Evolutionary conservation across 30 jellyfish, hydroid and myxozoan species (phyloP).

Genomic region (Turritopsis dohrnii): DNA sequence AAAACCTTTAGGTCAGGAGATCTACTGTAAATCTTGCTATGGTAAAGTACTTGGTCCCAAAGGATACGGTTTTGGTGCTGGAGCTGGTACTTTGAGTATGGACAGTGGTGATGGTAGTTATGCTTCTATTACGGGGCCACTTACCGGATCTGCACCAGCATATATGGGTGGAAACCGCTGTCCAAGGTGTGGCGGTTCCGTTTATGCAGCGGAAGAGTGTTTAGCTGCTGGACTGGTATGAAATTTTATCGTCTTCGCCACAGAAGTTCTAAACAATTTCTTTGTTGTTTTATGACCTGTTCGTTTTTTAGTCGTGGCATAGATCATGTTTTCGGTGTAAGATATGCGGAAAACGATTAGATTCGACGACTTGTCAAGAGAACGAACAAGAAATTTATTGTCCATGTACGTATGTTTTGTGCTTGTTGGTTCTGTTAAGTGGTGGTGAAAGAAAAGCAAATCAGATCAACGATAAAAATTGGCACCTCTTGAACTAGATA

Average conservation of each 20-base stretch:
- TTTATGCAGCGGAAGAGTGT: constrained; percentile 73
- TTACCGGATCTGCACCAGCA: constrained; percentile 32
- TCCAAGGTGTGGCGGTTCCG: constrained; percentile 85
- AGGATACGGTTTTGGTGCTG: constrained; percentile 98
- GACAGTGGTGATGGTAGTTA: constrained; percentile 53
- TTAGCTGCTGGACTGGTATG: constrained; percentile 64
- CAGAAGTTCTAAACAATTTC: neutral
- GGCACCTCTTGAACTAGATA: no score
- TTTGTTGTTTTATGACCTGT: neutral
- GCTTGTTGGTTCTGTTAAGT: no score
- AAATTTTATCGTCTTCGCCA: neutral
- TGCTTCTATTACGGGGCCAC: constrained; percentile 40
- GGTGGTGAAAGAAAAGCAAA: no score
- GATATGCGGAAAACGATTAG: constrained; percentile 65
- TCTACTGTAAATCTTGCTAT: constrained; percentile 84
- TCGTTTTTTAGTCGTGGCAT: constrained; percentile 74
- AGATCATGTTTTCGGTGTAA: constrained; percentile 62
- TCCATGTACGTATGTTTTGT: constrained; percentile 30
- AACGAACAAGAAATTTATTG: constrained; percentile 69
- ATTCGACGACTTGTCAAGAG: constrained; percentile 67
- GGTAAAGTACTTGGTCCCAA: constrained; percentile 89
- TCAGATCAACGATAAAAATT: no score
- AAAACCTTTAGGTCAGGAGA: constrained; percentile 37
- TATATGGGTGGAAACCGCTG: constrained; percentile 78
- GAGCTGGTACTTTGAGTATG: constrained; percentile 95